A percentile compares a stretch with the other conserved stretches of the same genome.
Evolutionary conservation across 2,888 invertebrate genomes (phyloP).

Genomic region (Hirtodrosophila histrioides): DNA sequence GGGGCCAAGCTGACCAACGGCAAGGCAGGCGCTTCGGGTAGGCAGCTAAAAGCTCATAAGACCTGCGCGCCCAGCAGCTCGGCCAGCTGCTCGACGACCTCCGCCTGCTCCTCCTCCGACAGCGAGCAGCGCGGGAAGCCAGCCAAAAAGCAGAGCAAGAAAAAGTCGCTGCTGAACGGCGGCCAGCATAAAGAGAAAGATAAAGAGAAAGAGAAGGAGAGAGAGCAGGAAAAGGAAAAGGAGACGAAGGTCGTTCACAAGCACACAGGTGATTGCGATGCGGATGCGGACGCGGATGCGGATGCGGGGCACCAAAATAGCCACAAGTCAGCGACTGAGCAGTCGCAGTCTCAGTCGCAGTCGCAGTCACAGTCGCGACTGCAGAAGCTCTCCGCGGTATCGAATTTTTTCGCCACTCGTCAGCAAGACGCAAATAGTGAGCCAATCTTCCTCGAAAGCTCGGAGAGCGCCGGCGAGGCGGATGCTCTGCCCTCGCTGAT

Average conservation of each 20-base stretch:
- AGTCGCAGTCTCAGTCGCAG: slow-evolving; percentile 6
- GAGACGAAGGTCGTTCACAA: slow-evolving; percentile 41
- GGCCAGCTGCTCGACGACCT: slow-evolving; percentile 68
- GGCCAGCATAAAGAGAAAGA: slow-evolving; percentile 37
- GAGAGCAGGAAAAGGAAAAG: background rate
- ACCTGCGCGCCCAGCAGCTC: slow-evolving; percentile 43
- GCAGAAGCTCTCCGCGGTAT: slow-evolving; percentile 90
- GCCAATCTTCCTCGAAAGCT: slow-evolving; percentile 85
- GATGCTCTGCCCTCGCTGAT: slow-evolving; percentile 49
- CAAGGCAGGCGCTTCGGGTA: slow-evolving; percentile 52
- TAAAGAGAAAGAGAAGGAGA: slow-evolving; percentile 6
- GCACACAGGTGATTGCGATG: slow-evolving; percentile 39
- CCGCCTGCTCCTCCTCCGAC: slow-evolving; percentile 69
- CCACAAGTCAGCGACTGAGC: slow-evolving; percentile 49
- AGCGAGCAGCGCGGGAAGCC: slow-evolving; percentile 72
- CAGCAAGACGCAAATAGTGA: slow-evolving; percentile 85
- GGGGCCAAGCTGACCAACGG: slow-evolving; percentile 79
- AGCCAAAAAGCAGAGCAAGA: slow-evolving; percentile 72
- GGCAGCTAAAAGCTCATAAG: slow-evolving; percentile 79
- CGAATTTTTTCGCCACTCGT: slow-evolving; percentile 89
- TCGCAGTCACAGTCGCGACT: slow-evolving; percentile 85
- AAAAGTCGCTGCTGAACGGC: slow-evolving; percentile 59
- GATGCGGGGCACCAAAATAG: slow-evolving; percentile 68
- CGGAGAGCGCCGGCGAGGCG: slow-evolving; percentile 83
- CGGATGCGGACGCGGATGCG: slow-evolving; percentile 32